Evolutionary conservation across 1,140 invertebrate genomes (phyloP), one percentile per base, ranked within the genome.

Genomic region (Micrasema longulum): DNA sequence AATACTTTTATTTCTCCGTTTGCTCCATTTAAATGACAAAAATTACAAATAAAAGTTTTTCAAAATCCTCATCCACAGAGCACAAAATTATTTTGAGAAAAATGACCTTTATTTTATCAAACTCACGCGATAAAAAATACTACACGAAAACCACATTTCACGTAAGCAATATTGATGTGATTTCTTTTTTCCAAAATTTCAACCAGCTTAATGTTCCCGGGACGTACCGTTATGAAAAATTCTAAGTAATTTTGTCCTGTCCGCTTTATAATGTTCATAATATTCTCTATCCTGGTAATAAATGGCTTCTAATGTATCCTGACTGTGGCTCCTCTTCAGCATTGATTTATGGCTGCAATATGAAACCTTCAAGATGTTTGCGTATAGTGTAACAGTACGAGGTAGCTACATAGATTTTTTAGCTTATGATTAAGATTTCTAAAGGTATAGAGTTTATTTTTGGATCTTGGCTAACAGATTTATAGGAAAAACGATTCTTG

Each of bases 241-340:
- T 10, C 26, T 9, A 18, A 6, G 50, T 53, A 22, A 53, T 53
- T 53, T 53, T 23, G 12, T 14, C 31, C n/a, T n/a, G 53, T 57
- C 53, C 53, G 53, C 16, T 57, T 57, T 57, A 57, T 57, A 57
- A 57, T 57, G 53, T 57, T 57, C 36, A 57, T 57, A 57, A 57
- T 57, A 36, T 57, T 57, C 31, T 57, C 31, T 31, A 36, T 57
- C 18, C 31, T 20, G 53, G 12, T 57, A 57, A 57, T 35, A 57
- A 18, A 57, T 57, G 53, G 53, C 53, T 57, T 57, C 53, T 57
- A 57, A 57, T 57, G 53, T 57, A 57, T 57, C 53, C 9, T 18
- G n/a, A n/a, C n/a, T n/a, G 53, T 31, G 23, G 23, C 53, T 57
- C 12, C 53, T 35, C 31, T 35, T 35, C 22, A 31, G 20, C 53